Percentiles rank a stretch among this genome's conserved stretches.
Evolutionary conservation across 2,797 vertebrate species (phyloP).

Genomic region (Helicolenus hilgendorfi): DNA sequence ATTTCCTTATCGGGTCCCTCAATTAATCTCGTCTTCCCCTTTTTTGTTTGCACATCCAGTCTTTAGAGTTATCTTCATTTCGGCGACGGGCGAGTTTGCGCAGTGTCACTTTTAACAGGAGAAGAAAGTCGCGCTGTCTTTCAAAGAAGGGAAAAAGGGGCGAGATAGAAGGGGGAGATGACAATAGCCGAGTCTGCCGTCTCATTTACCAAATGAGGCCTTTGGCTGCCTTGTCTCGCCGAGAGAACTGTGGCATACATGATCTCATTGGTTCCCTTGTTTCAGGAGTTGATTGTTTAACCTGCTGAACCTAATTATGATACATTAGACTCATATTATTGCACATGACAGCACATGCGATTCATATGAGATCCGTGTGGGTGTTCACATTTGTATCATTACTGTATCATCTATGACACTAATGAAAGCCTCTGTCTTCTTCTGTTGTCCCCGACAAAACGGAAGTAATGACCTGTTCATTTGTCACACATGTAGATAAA

Average conservation of each 20-base stretch:
- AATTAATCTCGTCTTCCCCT: slow-evolving; percentile 31
- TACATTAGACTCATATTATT: slow-evolving; percentile 53
- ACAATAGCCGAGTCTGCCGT: slow-evolving; percentile 51
- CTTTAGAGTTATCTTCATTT: slow-evolving; percentile 29
- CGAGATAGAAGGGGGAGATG: background rate
- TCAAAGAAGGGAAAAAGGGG: background rate
- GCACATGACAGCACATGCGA: slow-evolving; percentile 36
- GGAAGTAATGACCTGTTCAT: background rate
- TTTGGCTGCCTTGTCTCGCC: slow-evolving; percentile 58
- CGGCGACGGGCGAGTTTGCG: background rate
- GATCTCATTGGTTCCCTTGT: slow-evolving; percentile 57
- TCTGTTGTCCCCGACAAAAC: background rate
- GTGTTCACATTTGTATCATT: slow-evolving; percentile 2
- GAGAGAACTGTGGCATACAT: slow-evolving; percentile 35
- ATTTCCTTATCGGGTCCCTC: slow-evolving; percentile 13
- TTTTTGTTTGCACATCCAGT: slow-evolving; percentile 37
- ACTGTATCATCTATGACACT: slow-evolving; percentile 6
- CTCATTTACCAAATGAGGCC: slow-evolving; percentile 78
- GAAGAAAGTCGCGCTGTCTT: slow-evolving; percentile 30
- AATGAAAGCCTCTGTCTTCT: slow-evolving; percentile 1
- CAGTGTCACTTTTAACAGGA: slow-evolving; percentile 34
- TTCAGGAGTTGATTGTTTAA: slow-evolving; percentile 71
- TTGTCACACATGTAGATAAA: background rate
- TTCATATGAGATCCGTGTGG: background rate
- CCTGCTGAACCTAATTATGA: slow-evolving; percentile 78